Base-by-base conservation (phyloP, 2,888 invertebrate genomes). In the Antheraea assamensis region DNA sequence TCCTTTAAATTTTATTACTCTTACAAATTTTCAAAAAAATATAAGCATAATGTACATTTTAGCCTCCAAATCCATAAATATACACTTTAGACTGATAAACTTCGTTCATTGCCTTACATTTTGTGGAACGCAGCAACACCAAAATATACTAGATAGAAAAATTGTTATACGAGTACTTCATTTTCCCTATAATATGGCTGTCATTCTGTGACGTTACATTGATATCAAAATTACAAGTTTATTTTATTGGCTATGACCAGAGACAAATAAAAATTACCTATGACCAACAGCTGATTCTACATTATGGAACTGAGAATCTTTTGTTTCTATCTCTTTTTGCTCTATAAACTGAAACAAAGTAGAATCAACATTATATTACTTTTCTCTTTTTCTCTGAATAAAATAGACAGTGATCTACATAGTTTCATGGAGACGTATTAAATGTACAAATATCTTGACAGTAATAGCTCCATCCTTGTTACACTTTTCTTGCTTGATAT, bases 281-380 rank as follows among this genome's bases (percentile, higher is more conserved):
- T 72, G 74, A 61, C 66, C 70, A 86, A 89, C 90, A 92, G 92
- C 92, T 92, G 92, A 88, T 90, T 82, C 77, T 84, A 75, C 80
- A 86, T 86, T 86, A 86, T 87, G 78, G 78, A 72, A 66, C 70
- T 71, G 61, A 78, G 61, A 64, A 64, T 77, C 55, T 70, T 78
- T 80, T 82, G 75, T 68, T 76, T 81, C 79, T 74, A 76, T 85
- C 79, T 79, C 82, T 78, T 81, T 87, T 80, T 75, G 75, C 70
- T 78, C 49, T 35, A 55, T 0, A 7, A 55, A 31, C 70, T 70
- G 35, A 71, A 68, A 31, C 42, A 27, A 31, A 30, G 55, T 17
- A 2, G 61, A 52, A 52, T 21, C 1, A 61, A 66, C 5, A 55
- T 71, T 21, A 58, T 17, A 31, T 75, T 8, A 49, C 72, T 76